Evolutionary conservation across 2,888 invertebrate genomes (phyloP), one percentile per base, ranked within the genome.

Genomic region (Magallana nippona): DNA sequence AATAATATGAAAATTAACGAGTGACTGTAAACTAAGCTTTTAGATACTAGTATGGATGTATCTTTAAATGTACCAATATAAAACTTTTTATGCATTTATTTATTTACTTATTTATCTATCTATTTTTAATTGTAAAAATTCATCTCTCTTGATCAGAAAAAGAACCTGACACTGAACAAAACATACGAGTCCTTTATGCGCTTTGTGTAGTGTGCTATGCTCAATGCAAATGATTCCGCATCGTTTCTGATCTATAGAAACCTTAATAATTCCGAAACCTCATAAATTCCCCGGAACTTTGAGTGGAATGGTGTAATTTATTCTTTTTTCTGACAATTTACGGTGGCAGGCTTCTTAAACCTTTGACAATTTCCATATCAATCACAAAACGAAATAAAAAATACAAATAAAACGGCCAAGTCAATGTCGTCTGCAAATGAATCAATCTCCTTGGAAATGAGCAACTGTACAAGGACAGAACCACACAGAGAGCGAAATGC

Each of bases 341-440:
- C 27, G 22, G 71, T 71, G 71, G 27, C 71, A 71, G 71, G 13
- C 32, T 71, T 27, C 22, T 71, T 10, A 71, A 32, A 71, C 71
- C 71, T 71, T 71, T 71, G 71, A 71, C 71, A 71, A 71, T 32
- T 71, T 71, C 27, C 71, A 71, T 27, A 71, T 71, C 71, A 71
- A 71, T 71, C 71, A 71, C 71, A 15, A 60, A 19, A 60, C 22
- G 27, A 71, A 27, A 22, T 5, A 27, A 71, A 62, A 63, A 71
- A 71, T 27, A 32, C 71, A 71, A 71, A 71, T 71, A 71, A 71
- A 71, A 71, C 19, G 71, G 27, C 71, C 71, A 27, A 71, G 71
- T 71, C 71, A 13, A 19, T 63, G 63, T 63, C 63, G 19, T 63
- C 27, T 63, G 63, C 63, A 22, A 63, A 22, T 71, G 71, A 71